These are phyloP conservation scores for Tapirus terrestris DNA, from an alignment of 2,113 vertebrate genomes.

Conservation along the genomic window DNA sequence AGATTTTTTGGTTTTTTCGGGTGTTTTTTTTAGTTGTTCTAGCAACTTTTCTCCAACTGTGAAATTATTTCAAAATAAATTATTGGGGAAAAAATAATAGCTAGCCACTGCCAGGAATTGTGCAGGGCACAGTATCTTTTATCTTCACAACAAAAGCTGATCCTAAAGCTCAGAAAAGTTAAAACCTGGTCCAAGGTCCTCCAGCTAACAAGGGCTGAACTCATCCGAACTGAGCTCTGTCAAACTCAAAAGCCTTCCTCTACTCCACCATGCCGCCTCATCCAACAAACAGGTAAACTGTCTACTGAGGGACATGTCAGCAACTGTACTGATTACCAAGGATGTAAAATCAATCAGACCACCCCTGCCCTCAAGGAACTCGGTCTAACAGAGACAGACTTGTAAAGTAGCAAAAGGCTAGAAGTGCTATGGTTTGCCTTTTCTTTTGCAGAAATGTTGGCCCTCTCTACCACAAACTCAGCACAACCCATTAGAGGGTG, in stretches of 20 bases:
- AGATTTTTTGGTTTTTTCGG: not conserved
- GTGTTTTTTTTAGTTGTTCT: not conserved
- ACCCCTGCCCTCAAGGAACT: not conserved
- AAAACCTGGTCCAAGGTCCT: not conserved
- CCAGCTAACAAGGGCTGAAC: not conserved
- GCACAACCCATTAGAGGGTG: not conserved
- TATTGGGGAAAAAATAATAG: not conserved
- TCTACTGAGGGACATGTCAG: not conserved
- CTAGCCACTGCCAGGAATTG: not conserved
- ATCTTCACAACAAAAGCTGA: not conserved
- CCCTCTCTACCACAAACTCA: not conserved
- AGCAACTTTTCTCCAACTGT: constrained; percentile 3
- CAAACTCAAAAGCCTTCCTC: not conserved
- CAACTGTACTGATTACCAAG: not conserved
- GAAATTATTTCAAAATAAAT: constrained; percentile 50
- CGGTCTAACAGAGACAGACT: not conserved
- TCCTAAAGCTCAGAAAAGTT: not conserved
- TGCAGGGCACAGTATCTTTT: not conserved
- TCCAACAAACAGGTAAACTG: not conserved
- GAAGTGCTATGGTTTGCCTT: not conserved
- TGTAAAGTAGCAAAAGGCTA: not conserved
- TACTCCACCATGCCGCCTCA: not conserved
- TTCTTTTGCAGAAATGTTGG: not conserved
- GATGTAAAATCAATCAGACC: not conserved
- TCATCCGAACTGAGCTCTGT: not conserved